Evolutionary conservation across 2,888 invertebrate genomes (phyloP).

Genomic region (Oxystoma pomonae): DNA sequence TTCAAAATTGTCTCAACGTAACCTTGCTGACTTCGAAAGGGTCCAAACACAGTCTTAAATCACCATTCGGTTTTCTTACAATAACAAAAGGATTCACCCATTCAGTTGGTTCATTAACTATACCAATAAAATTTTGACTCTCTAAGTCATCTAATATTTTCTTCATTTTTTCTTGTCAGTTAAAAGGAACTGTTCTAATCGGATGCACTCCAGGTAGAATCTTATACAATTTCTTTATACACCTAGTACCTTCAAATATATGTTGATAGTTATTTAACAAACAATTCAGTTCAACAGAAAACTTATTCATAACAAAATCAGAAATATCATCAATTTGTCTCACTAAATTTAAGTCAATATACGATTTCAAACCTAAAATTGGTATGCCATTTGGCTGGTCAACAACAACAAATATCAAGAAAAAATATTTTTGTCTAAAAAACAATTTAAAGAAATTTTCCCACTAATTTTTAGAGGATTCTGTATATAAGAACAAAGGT

Average conservation of each 20-base stretch:
- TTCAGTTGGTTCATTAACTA: slow-evolving; percentile 12
- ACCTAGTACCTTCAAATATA: slow-evolving; percentile 27
- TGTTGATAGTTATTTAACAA: slow-evolving; percentile 19
- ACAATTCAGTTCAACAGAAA: not conserved
- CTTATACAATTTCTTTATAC: slow-evolving; percentile 19
- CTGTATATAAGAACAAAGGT: not conserved
- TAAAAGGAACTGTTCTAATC: slow-evolving; percentile 24
- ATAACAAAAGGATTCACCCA: slow-evolving; percentile 29
- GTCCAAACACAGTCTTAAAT: slow-evolving; percentile 27
- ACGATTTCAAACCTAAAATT: not conserved
- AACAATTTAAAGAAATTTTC: not conserved
- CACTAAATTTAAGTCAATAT: not conserved
- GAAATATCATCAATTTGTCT: not conserved
- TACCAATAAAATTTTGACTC: slow-evolving; percentile 21
- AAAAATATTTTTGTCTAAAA: not conserved
- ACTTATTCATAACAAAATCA: no score
- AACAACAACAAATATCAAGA: not conserved
- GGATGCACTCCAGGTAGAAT: slow-evolving; percentile 21
- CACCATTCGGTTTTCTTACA: slow-evolving; percentile 24
- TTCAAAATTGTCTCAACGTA: slow-evolving; percentile 15
- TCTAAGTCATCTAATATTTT: slow-evolving; percentile 19
- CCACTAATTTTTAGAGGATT: not conserved
- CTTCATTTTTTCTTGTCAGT: slow-evolving; percentile 22
- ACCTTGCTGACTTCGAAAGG: slow-evolving; percentile 23
- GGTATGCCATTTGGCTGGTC: not conserved